phyloP scores from a whole-genome alignment of 2,888 invertebrate species.

The Cephonodes hylas region DNA sequence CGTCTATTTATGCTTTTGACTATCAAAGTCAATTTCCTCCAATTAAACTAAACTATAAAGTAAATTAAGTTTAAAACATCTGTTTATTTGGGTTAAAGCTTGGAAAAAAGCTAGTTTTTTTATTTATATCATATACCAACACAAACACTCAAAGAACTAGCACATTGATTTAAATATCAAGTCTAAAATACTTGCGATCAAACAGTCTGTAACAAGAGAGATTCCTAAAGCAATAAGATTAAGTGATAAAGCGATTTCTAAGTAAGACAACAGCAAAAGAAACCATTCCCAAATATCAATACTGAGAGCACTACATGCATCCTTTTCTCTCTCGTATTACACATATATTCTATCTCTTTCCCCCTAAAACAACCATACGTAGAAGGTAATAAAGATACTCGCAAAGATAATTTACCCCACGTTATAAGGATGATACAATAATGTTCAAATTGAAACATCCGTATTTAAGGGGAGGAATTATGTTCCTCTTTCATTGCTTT shows the following conservation, averaged over 20 bases:
- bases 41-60: too few relatives aligned
- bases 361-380: neutral
- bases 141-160: too few relatives aligned
- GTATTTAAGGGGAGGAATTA: conserved; percentile 23
- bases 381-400: conserved; percentile 8
- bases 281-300: neutral
- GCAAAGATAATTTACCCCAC: conserved; percentile 1
- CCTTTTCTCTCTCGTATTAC: neutral
- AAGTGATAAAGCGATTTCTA: neutral
- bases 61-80: too few relatives aligned
- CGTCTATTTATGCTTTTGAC: too few relatives aligned
- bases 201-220: too few relatives aligned
- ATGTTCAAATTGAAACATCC: conserved; percentile 14
- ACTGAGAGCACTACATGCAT: neutral
- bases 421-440: conserved; percentile 8
- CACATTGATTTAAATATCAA: too few relatives aligned
- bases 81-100: too few relatives aligned
- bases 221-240: too few relatives aligned
- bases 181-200: too few relatives aligned
- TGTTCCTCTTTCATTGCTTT: conserved; percentile 13
- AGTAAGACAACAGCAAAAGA: neutral
- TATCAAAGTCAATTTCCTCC: too few relatives aligned
- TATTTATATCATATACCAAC: too few relatives aligned
- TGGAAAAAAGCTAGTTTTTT: too few relatives aligned
- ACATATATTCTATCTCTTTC: neutral